Base-by-base conservation (phyloP, 37 sponge, comb jelly and placozoan species). In the Ephydatia muelleri region DNA sequence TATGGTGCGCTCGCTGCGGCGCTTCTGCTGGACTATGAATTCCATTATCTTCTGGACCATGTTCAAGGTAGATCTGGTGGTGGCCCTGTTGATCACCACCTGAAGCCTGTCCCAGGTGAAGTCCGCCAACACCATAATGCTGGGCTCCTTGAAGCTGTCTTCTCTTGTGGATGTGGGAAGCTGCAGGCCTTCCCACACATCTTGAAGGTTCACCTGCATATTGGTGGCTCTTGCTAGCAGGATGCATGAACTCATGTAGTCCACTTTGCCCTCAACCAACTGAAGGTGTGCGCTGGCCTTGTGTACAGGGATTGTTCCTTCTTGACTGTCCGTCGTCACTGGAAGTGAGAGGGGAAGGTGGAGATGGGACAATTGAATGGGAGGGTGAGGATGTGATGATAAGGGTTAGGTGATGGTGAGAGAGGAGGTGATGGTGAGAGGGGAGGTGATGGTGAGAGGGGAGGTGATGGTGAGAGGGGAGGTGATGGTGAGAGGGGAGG, bases 161-260 rank as follows among this genome's bases (percentile, higher is more conserved):
- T n/a, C n/a, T n/a, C n/a, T n/a, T n/a, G n/a, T n/a, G n/a, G n/a
- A n/a, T 8, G 67, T 31, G 28, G 49, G 66, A 12, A 83, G 68
- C 0, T 79, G 76, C 28, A 84, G 78, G 21, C 87, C 90, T 30
- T 89, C 67, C 94, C 94, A 93, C 47, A 33, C 19, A 49, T 93
- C 94, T 47, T 37, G 79, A 0, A 75, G 14, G 2, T 83, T 26
- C 9, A 83, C 83, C 3, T 32, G 36, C 12, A 89, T 22, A 0
- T 81, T 32, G 25, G 81, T 75, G 33, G 90, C 88, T 68, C 76
- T 77, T 25, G 68, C 84, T 22, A 89, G 84, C 16, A 93, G 33
- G 6, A 86, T 83, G 36, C 68, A 80, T 2, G 94, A 73, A 33
- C 92, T 89, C 95, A 95, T 95, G 85, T 89, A 95, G 73, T 95